Base-by-base conservation (phyloP, 2,888 invertebrate genomes). In the Teinopalpus imperialis region DNA sequence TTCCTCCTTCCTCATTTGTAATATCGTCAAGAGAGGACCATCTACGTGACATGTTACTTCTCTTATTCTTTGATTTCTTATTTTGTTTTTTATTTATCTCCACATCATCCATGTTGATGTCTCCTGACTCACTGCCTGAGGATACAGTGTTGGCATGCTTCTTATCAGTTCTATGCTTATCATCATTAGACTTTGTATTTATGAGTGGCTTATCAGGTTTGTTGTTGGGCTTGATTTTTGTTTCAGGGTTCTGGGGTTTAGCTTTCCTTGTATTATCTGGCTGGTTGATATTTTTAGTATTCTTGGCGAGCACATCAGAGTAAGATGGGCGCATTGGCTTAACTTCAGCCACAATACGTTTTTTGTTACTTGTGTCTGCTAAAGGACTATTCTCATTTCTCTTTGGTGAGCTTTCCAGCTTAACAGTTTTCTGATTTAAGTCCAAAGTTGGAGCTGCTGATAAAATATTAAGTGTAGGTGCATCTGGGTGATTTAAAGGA, bases 251-350 rank as follows among this genome's bases (percentile, higher is more conserved):
- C 66, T 75, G 88, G 52, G 64, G 76, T 70, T 70, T 76, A 31
- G 73, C 74, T 59, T 90, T 91, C 42, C 82, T 86, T 32, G 87
- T 74, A 7, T 77, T 65, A 49, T 92, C 91, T 3, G 74, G 51
- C 44, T 67, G 76, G 14, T 74, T 58, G 58, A 87, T 91, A 59
- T 89, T 91, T 52, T 90, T 90, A 21, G 85, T 80, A 51, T 89
- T 89, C 77, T 96, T 96, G 18, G 94, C 93, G 27, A 96, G 70
- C 3, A 96, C 95, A 81, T 95, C 95, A 0, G 96, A 96, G 71
- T 96, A 96, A 7, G 94, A 93, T 36, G 95, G 95, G 41, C 95
- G 90, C 95, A 95, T 95, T 0, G 95, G 95, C 63, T 94, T 94
- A 0, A 96, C 95, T 81, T 95, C 95, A 23, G 95, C 95, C 0